Base-by-base conservation (phyloP, 2,797 vertebrate genomes). In the Megaceryle alcyon region DNA sequence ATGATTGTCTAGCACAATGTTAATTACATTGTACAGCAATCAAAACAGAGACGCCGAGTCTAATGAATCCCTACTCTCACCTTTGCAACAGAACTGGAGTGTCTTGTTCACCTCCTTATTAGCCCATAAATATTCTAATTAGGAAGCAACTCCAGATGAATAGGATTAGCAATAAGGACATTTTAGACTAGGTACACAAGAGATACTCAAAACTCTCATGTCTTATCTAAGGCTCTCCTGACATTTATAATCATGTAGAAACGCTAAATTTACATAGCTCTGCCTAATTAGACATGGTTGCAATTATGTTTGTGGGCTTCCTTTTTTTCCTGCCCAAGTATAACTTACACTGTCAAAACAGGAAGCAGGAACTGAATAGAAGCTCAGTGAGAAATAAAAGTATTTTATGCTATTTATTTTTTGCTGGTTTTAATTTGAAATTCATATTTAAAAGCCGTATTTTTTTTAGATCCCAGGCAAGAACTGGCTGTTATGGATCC, bases 41-140 rank as follows among this genome's bases (percentile, higher is more conserved):
- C 96, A 97, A 97, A 97, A 97, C 97, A 95, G 86, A 97, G 97
- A 96, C 94, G 82, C 96, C 9, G 94, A 95, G 97, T 95, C 97
- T 98, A 98, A 97, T 97, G 97, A 97, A 97, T 97, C 97, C 95
- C 95, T 94, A 93, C 98, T 96, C 94, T 97, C 98, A 98, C 98
- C 98, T 98, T 98, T 98, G 97, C 97, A 98, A 98, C 97, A 97
- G 97, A 98, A 97, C 98, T 98, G 95, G 97, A 98, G 98, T 97
- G 97, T 98, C 98, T 98, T 95, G 96, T 98, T 98, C 98, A 98
- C 98, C 98, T 98, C 98, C 98, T 98, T 98, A 98, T 99, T 98
- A 99, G 98, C 90, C 96, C 98, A 98, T 98, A 98, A 98, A 99
- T 98, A 99, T 98, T 98, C 98, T 98, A 99, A 99, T 99, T 98